These are phyloP conservation scores for Galbula dea DNA, from an alignment of 2,113 vertebrate species.

Conservation along the genomic window DNA sequence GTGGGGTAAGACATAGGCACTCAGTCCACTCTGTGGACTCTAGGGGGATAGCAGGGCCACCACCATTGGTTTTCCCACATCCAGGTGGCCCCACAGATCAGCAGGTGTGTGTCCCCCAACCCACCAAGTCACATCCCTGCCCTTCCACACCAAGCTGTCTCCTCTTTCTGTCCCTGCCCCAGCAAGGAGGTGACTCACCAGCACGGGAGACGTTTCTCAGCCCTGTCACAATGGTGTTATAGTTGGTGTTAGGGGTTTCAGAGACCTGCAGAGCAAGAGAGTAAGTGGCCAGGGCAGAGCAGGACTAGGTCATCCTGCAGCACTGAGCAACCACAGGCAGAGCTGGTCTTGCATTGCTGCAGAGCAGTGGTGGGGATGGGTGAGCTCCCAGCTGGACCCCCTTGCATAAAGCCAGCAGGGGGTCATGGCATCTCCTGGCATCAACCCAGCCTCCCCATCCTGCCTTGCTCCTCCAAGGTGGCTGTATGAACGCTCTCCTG, in stretches of 20 bases:
- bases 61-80: background rate
- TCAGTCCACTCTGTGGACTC: background rate
- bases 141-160: rapidly evolving
- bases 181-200: conserved; percentile 17
- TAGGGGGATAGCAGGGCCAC: background rate
- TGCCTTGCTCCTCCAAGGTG: rapidly evolving
- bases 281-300: background rate
- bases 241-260: conserved; percentile 76
- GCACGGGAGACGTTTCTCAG: conserved; percentile 74
- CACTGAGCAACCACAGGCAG: background rate
- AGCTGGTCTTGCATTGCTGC: background rate
- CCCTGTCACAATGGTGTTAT: conserved; percentile 72
- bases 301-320: background rate
- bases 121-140: rapidly evolving
- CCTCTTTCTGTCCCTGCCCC: background rate
- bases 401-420: rapidly evolving
- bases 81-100: background rate
- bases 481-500: rapidly evolving
- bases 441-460: background rate
- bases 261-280: conserved; percentile 8
- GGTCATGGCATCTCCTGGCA: background rate
- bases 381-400: background rate
- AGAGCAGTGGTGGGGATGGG: background rate
- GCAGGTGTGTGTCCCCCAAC: background rate
- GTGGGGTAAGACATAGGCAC: rapidly evolving